Evolutionary conservation across 1,140 invertebrate species (phyloP).

Genomic region (Drosophila albomicans): DNA sequence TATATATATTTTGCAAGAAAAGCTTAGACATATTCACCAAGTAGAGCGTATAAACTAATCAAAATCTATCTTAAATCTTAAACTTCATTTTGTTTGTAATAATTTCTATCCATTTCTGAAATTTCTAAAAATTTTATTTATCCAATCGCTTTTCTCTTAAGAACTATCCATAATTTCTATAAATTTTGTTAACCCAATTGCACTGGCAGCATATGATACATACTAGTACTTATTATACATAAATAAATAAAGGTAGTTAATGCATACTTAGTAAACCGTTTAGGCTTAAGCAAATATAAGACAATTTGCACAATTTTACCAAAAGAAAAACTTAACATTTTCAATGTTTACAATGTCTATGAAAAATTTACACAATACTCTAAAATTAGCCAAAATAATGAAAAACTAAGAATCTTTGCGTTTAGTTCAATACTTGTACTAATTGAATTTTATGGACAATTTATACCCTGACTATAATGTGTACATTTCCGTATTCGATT

Average conservation of each 20-base stretch:
- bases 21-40: constrained; percentile 17
- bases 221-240: constrained; percentile 36
- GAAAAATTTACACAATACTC: constrained; percentile 57
- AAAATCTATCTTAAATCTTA: constrained; percentile 23
- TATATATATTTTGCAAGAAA: constrained; percentile 32
- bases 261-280: constrained; percentile 39
- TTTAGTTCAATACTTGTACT: constrained; percentile 21
- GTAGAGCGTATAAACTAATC: constrained; percentile 33
- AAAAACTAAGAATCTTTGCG: neutral
- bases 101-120: neutral
- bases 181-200: constrained; percentile 2
- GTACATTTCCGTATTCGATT: constrained; percentile 4
- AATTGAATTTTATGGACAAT: constrained; percentile 17
- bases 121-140: neutral
- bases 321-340: constrained; percentile 64
- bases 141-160: constrained; percentile 3
- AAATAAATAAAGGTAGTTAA: constrained; percentile 50
- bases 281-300: constrained; percentile 56
- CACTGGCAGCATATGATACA: constrained; percentile 33
- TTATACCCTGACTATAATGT: constrained; percentile 13
- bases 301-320: constrained; percentile 77
- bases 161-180: constrained; percentile 3
- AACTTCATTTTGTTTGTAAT: neutral
- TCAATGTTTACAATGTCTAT: constrained; percentile 64
- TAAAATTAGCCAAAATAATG: constrained; percentile 53